Evolutionary conservation across 2,888 invertebrate species (phyloP).

Genomic region (Nemapogon koenigi): DNA sequence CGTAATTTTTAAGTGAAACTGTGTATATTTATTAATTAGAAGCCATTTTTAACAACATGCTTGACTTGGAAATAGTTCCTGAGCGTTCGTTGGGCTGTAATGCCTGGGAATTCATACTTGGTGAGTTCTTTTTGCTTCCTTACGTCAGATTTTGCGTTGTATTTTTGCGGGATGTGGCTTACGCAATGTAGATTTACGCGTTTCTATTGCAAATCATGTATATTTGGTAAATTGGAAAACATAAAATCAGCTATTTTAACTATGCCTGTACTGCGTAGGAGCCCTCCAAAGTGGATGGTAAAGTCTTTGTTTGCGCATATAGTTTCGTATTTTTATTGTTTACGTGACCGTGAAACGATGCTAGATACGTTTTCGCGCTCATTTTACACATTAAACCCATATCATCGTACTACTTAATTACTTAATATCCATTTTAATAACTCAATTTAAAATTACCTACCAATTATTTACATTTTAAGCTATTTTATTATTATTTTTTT

Average conservation of each 20-base stretch:
- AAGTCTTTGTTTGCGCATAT: conserved; percentile 44
- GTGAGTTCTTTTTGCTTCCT: conserved; percentile 69
- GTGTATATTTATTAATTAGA: conserved; percentile 79
- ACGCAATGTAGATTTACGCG: conserved; percentile 45
- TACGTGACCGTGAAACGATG: conserved; percentile 52
- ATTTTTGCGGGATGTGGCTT: conserved; percentile 45
- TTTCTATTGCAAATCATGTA: too few species aligned
- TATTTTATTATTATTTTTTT: too few species aligned
- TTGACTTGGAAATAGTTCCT: conserved; percentile 96
- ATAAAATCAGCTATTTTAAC: too few species aligned
- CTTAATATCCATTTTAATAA: too few species aligned
- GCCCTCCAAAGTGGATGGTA: conserved; percentile 27
- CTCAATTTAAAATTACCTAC: too few species aligned
- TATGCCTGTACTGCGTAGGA: too few species aligned
- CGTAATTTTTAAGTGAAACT: conserved; percentile 51
- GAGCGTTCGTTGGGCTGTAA: conserved; percentile 95
- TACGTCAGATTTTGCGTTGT: conserved; percentile 63
- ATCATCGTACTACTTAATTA: too few species aligned
- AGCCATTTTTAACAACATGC: conserved; percentile 77
- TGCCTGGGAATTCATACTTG: conserved; percentile 97
- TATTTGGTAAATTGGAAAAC: too few species aligned
- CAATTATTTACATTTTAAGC: too few species aligned
- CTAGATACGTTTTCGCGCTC: conserved; percentile 6
- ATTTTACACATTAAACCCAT: too few species aligned
- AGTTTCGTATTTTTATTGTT: conserved; percentile 29